Evolutionary conservation across 2,797 vertebrate genomes (phyloP), one percentile per base, ranked within the genome.

Genomic region (Eupleurogrammus muticus): DNA sequence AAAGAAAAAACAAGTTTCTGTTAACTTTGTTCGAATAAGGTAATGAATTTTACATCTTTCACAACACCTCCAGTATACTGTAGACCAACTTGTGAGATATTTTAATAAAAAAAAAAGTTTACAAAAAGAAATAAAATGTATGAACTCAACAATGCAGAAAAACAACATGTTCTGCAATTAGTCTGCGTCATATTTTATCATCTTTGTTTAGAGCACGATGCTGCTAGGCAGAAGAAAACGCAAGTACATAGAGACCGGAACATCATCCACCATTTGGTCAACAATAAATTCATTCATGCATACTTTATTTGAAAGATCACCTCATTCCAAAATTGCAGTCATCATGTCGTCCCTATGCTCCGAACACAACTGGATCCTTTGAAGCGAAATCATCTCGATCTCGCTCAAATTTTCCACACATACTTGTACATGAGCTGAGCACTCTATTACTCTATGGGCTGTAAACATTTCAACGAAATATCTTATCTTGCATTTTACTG

Each of bases 401-500:
- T 59, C 44, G 12, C 38, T 72, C 56, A 28, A 21, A 60, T 34
- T 64, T 70, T 44, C 28, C 19, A 38, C 40, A 44, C 9, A 44
- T 54, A 73, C 73, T 13, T 44, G n/a, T 2, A 49, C 53, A 60
- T 58, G 40, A 57, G 19, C n/a, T 49, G 47, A 69, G 38, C 32
- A 16, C 44, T 61, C 32, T 67, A 63, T 63, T 82, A 44, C 12
- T 66, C 38, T n/a, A 11, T 3, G 9, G 28, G 24, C 67, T 16
- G 73, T 65, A 34, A 28, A 28, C 28, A 28, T 28, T 28, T 73
- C 42, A 75, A 53, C 80, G 24, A 73, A 67, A 56, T 49, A 21
- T 66, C 34, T 57, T 21, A 3, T 42, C 11, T 9, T 21, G 47
- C 34, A 34, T 50, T 80, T n/a, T 21, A 66, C 2, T 50, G 49